These are phyloP conservation scores for Acrobasis suavella DNA, from an alignment of 2,888 invertebrate genomes.

Conservation along the genomic window DNA sequence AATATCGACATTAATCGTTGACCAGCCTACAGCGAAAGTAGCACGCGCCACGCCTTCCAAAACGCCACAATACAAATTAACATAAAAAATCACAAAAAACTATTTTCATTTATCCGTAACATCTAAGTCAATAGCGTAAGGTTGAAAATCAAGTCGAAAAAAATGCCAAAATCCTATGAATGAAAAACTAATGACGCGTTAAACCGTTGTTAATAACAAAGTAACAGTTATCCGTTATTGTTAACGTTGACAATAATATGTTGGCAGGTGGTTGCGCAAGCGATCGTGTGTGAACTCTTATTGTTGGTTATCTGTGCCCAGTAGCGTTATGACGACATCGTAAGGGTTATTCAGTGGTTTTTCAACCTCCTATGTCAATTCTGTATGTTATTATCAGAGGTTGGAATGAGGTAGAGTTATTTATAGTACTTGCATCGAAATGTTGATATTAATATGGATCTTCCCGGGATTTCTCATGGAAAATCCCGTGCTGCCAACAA, in stretches of 20 bases:
- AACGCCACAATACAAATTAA: constrained; percentile 17
- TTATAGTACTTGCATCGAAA: too few species aligned
- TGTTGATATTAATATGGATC: too few species aligned
- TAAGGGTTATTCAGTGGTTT: neutral
- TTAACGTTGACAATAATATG: constrained; percentile 54
- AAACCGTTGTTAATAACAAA: constrained; percentile 53
- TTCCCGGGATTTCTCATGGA: too few species aligned
- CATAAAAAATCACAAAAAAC: constrained; percentile 15
- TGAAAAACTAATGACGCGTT: constrained; percentile 72
- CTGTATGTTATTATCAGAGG: neutral
- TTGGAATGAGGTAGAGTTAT: too few species aligned
- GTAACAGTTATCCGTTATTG: constrained; percentile 35
- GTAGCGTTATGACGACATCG: constrained; percentile 15
- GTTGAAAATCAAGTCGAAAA: constrained; percentile 25
- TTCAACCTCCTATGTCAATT: neutral
- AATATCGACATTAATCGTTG: constrained; percentile 18
- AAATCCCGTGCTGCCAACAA: too few species aligned
- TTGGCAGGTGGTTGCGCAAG: constrained; percentile 56
- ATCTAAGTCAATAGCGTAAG: constrained; percentile 25
- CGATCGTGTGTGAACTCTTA: constrained; percentile 46
- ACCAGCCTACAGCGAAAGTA: constrained; percentile 16
- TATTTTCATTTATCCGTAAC: constrained; percentile 10
- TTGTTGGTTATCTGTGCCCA: constrained; percentile 27
- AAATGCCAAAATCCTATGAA: constrained; percentile 38
- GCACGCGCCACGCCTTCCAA: constrained; percentile 18